Evolutionary conservation across 2,113 vertebrate species (phyloP).

Genomic region (Dipodomys ordii): DNA sequence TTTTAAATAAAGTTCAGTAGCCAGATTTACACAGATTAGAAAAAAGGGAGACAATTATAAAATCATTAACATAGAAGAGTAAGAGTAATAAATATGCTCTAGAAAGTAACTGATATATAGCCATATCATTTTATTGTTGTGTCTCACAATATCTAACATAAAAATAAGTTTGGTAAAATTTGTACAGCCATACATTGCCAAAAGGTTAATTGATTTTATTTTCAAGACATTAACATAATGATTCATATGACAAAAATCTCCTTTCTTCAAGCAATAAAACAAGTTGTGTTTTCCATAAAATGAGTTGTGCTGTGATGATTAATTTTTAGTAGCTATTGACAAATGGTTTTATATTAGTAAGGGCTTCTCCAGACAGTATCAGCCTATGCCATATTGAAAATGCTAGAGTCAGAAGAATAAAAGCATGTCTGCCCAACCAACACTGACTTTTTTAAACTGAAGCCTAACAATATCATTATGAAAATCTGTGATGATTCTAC

Average conservation of each 20-base stretch:
- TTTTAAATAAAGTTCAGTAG: not conserved
- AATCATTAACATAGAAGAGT: not conserved
- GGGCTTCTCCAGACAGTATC: not conserved
- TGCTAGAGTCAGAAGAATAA: not conserved
- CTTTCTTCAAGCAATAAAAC: not conserved
- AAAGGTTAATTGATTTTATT: too few relatives aligned
- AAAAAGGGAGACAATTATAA: not conserved
- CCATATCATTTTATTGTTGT: not conserved
- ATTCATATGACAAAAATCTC: not conserved
- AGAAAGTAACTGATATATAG: not conserved
- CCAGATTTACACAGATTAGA: not conserved
- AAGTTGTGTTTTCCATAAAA: not conserved
- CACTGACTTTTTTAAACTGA: not conserved
- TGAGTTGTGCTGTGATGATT: not conserved
- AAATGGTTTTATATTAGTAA: not conserved
- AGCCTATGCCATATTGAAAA: not conserved
- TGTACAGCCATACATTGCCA: not conserved
- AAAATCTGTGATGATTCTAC: not conserved
- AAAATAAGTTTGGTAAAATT: not conserved
- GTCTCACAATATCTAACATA: constrained; percentile 24
- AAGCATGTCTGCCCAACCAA: not conserved
- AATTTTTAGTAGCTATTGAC: not conserved
- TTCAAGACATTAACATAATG: not conserved
- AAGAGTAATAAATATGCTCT: not conserved
- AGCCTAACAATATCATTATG: not conserved